Base-by-base conservation (phyloP, 64 coral and sea anemone species). In the Cladopsammia gracilis region DNA sequence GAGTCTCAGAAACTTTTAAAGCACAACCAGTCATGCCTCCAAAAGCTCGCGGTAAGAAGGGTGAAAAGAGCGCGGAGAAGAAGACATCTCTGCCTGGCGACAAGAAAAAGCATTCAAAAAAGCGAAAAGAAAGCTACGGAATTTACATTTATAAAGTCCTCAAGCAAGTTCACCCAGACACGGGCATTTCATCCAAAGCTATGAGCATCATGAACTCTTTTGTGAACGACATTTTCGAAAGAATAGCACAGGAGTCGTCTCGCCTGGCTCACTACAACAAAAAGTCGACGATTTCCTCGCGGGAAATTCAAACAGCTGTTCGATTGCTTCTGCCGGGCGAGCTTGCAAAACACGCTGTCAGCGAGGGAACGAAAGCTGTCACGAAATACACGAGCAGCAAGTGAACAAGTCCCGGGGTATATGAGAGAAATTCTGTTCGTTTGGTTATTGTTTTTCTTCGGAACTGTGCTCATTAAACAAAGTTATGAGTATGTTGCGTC, bases 161-260 rank as follows among this genome's bases (percentile, higher is more conserved):
- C 14, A 83, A 76, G 58, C 90, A 92, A 64, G 90, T 92, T 23
- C 90, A 92, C 52, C 90, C 90, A 57, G 90, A 92, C 57, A 92
- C 90, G 54, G 90, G 90, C 1, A 92, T 92, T n/a, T 92, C 90
- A 1, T 75, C 78, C 67, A 92, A 92, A 23, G 90, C 90, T 59
- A 92, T 92, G 90, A 65, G 78, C 52, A 92, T 92, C 54, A 92
- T 92, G 90, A 92, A 92, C 79, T 92, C 90, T 2, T 92, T 92
- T 34, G 90, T 92, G 19, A 92, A 92, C 54, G 90, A 92, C 42
- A 68, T 92, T 58, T 92, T 92, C 47, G 90, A 92, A 79, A 70
- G 90, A 58, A 92, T 92, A 62, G 90, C 90, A 23, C 25, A 20
- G 0, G 90, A 92, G 48, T 48, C 78, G 12, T 85, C 79, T 4